Base-by-base conservation (phyloP, 2,888 invertebrate species). In the Chalcis sispes region DNA sequence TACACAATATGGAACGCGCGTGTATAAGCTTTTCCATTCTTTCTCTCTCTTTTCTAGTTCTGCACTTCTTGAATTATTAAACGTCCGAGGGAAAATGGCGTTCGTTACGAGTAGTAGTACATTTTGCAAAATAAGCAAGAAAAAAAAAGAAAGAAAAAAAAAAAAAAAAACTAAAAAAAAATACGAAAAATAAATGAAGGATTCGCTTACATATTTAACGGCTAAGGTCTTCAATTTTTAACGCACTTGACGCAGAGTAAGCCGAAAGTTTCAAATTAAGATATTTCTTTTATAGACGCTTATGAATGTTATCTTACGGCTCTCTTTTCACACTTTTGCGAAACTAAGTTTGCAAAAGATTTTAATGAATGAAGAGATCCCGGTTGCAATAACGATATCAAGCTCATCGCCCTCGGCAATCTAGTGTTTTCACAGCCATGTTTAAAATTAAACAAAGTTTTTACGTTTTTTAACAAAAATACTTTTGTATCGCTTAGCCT, bases 281-380 rank as follows among this genome's bases (percentile, higher is more conserved):
- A 61, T 59, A 59, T 50, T 70, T 70, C 59, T 70, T 70, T 59
- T 61, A 46, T 70, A 59, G 25, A 40, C 50, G 15, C 56, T 46
- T 46, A 15, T 7, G 29, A 23, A 23, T 46, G 32, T 56, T 72
- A 72, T 64, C 56, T 64, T 20, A 40, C 56, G 32, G 56, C 25
- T 27, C n/a, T 65, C 25, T 36, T 36, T 36, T 36, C 42, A 18
- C 32, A 36, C 40, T 65, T 72, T 58, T 32, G 29, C 20, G 20
- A 42, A 56, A 25, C 40, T 20, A 58, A 13, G 48, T 65, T 36
- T 20, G 18, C 13, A 48, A 56, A 62, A 42, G 59, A 58, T 65
- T 72, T 65, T 50, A 72, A 65, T 40, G 50, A 72, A 58, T 58
- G 25, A 58, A 65, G 29, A 65, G 29, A 65, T 50, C 27, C 27